Evolutionary conservation across 2,888 invertebrate species (phyloP), one percentile per base, ranked within the genome.

Genomic region (Drosophila mayaguana): DNA sequence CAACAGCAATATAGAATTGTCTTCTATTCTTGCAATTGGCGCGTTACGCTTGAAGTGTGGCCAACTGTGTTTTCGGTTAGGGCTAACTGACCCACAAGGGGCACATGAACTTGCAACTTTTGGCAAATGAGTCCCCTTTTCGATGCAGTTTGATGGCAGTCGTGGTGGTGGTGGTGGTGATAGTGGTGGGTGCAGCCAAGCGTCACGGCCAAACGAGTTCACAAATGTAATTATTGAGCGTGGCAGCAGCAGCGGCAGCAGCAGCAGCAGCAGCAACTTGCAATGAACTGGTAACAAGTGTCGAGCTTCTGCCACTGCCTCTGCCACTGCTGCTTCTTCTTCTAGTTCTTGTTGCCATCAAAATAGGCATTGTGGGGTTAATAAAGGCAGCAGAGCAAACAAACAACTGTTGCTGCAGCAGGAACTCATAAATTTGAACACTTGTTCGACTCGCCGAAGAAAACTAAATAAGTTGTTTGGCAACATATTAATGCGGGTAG

Each of bases 51-150:
- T 75, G 64, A 75, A 68, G 63, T 80, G 78, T 57, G 80, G 61
- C 76, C 77, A 60, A 34, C 50, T 50, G 32, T 18, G 18, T n/a
- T 34, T 32, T 32, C 18, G 22, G 3, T 11, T n/a, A 38, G 43
- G 56, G 59, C 43, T 28, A 57, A 66, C 76, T 78, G 80, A 80
- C 80, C 79, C 75, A 75, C 68, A 75, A 60, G 57, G 45, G 79
- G 55, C 59, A 72, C 72, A 72, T 81, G 79, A 81, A 81, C 80
- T 78, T 80, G 80, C 78, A 75, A 75, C 81, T 68, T 80, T 68
- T 66, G 75, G 71, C 75, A 80, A 80, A 75, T 75, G 77, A 77
- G 9, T 42, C 1, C 20, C 6, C 34, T 12, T 1, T 64, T 66
- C 61, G 69, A 62, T 78, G 81, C 81, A 80, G 72, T 62, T 78